Evolutionary conservation across 2,797 vertebrate species (phyloP).

Genomic region (Anguilla marmorata): DNA sequence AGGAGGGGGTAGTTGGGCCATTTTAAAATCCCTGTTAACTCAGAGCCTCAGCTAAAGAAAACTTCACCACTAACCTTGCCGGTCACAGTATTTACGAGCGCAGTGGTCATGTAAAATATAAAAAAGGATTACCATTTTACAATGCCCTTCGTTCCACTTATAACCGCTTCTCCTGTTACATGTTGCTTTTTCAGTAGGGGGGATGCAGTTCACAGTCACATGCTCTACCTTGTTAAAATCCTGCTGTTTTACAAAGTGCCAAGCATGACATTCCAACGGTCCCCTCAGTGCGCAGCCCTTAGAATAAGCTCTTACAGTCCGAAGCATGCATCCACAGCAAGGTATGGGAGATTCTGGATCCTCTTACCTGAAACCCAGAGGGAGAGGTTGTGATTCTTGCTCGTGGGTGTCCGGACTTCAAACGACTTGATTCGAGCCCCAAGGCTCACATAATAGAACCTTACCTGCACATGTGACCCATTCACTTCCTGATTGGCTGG

Average conservation of each 20-base stretch:
- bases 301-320: neutral
- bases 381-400: neutral
- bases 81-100: neutral
- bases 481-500: constrained; percentile 59
- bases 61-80: neutral
- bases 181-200: neutral
- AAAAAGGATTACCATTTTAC: neutral
- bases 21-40: neutral
- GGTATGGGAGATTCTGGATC: neutral
- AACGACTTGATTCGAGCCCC: constrained; percentile 55
- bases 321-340: neutral
- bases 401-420: constrained; percentile 52
- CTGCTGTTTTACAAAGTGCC: neutral
- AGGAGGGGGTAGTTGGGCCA: neutral
- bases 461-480: constrained; percentile 68
- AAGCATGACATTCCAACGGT: neutral
- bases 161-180: neutral
- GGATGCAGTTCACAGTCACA: neutral
- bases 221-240: neutral
- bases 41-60: neutral
- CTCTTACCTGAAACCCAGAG: constrained; percentile 63
- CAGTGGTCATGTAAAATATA: neutral
- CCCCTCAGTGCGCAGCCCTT: neutral
- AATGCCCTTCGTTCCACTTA: neutral
- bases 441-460: constrained; percentile 66